Percentiles rank a stretch among this genome's conserved stretches.
phyloP scores from a whole-genome alignment of 2,888 invertebrate genomes.

The Philopedon plagiatum region DNA sequence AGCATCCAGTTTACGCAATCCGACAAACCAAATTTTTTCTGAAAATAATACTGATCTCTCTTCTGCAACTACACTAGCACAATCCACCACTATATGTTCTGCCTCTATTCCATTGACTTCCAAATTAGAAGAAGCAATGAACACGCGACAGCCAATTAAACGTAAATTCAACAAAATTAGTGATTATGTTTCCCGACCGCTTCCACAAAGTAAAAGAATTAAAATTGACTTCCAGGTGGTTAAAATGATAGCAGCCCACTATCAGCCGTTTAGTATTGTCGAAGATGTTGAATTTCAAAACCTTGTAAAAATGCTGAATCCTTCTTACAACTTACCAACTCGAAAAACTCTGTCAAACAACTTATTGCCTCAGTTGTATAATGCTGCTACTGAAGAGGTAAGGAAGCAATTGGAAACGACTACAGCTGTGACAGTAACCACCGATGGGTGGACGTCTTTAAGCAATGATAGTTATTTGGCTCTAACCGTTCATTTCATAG shows the following conservation, averaged over 20 bases:
- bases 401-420: background rate
- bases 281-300: slow-evolving; percentile 14
- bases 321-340: background rate
- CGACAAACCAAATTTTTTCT: background rate
- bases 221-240: background rate
- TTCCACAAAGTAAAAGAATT: background rate
- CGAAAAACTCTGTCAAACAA: slow-evolving; percentile 3
- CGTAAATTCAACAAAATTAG: background rate
- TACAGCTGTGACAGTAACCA: slow-evolving; percentile 1
- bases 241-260: slow-evolving; percentile 3
- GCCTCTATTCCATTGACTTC: background rate
- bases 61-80: too few relatives aligned
- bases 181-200: background rate
- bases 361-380: slow-evolving; percentile 6
- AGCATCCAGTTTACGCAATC: background rate
- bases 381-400: background rate
- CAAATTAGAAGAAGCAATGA: background rate
- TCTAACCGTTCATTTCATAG: slow-evolving; percentile 27
- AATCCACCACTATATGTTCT: background rate
- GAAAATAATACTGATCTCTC: background rate
- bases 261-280: background rate
- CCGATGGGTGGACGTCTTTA: slow-evolving; percentile 18
- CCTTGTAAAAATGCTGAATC: slow-evolving; percentile 10
- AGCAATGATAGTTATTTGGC: slow-evolving; percentile 27
- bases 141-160: background rate